Percentiles rank a stretch among this genome's conserved stretches.
phyloP scores from a whole-genome alignment of 1,140 invertebrate genomes.

The Lineus longissimus region DNA sequence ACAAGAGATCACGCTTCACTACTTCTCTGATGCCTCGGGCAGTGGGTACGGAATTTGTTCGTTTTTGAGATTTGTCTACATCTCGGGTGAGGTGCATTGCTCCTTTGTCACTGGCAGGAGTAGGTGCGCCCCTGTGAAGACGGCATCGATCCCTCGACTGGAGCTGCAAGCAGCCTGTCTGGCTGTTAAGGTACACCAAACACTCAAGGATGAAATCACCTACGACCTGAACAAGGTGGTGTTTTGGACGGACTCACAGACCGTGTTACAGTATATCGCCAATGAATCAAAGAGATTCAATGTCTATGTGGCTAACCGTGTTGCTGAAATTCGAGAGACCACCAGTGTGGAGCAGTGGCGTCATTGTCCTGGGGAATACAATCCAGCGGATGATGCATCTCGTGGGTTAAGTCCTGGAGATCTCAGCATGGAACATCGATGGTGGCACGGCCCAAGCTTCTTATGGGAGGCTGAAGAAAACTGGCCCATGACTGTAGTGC shows the following conservation, averaged over 20 bases:
- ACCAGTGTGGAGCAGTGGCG: neutral
- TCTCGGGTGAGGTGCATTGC: slow-evolving; percentile 7
- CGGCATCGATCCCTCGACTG: neutral
- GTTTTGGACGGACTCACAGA: slow-evolving; percentile 1
- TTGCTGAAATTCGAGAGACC: neutral
- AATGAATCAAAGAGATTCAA: slow-evolving; percentile 4
- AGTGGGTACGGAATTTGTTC: slow-evolving; percentile 27
- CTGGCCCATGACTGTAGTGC: too few relatives aligned
- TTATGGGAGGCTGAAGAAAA: too few relatives aligned
- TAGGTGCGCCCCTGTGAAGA: neutral
- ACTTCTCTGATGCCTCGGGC: slow-evolving; percentile 29
- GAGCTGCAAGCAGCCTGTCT: neutral
- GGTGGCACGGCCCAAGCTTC: too few relatives aligned
- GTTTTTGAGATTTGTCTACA: slow-evolving; percentile 18
- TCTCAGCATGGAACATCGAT: neutral
- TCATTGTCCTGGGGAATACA: neutral
- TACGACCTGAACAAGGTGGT: neutral
- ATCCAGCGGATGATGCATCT: slow-evolving; percentile 3
- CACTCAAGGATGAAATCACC: neutral
- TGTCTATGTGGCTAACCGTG: neutral
- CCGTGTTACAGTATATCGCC: neutral
- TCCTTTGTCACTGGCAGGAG: slow-evolving; percentile 24
- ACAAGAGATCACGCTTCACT: slow-evolving; percentile 17
- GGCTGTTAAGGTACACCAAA: neutral
- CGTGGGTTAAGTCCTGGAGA: neutral